Evolutionary conservation across 2,113 vertebrate genomes (phyloP).

Genomic region (Cichladusa arquata): DNA sequence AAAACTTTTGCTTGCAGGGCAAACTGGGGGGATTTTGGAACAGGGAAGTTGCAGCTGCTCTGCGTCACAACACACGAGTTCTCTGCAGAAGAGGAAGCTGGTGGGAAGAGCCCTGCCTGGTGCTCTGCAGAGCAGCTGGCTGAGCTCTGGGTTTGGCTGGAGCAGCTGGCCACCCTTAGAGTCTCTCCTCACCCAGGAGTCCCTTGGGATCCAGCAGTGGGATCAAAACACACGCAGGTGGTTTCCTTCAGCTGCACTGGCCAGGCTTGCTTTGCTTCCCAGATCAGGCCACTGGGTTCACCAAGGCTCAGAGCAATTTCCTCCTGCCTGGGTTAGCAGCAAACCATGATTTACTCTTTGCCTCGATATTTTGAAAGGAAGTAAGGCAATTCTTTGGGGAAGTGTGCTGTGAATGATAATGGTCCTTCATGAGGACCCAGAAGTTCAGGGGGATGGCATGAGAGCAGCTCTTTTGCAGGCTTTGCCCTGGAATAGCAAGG

Average conservation of each 20-base stretch:
- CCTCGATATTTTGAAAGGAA: background rate
- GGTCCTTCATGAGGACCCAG: background rate
- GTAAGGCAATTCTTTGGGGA: background rate
- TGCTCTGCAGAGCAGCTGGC: background rate
- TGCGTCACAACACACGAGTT: background rate
- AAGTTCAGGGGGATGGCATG: background rate
- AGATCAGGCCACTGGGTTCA: background rate
- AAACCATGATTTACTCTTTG: background rate
- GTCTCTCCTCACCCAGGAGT: background rate
- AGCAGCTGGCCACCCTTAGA: background rate
- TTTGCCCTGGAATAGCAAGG: background rate
- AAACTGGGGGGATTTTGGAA: background rate
- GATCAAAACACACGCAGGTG: background rate
- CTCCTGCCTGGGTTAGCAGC: background rate
- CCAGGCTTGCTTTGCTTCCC: background rate
- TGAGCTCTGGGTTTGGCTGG: background rate
- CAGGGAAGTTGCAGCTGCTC: background rate
- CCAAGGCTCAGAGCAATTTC: background rate
- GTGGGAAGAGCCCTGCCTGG: background rate
- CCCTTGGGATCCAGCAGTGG: background rate
- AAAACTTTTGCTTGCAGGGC: background rate
- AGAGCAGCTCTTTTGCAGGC: background rate
- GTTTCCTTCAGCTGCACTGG: background rate
- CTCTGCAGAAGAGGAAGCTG: background rate
- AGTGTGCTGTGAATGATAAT: fast-evolving